These are phyloP conservation scores for Caenorhabditis latens DNA, from an alignment of 1,140 invertebrate genomes.

Conservation along the genomic window DNA sequence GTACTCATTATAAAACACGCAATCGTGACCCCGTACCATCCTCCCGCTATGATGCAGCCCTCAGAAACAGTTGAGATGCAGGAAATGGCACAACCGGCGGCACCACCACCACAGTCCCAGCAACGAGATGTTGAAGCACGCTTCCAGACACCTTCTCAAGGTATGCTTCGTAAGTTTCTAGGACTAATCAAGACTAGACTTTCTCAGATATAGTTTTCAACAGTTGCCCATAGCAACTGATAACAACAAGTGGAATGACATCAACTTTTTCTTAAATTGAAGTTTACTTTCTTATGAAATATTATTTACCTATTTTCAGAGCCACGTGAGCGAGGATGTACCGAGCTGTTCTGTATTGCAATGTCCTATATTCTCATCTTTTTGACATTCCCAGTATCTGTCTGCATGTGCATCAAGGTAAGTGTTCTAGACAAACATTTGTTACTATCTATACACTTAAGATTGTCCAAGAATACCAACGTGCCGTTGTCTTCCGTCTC, in stretches of 20 bases:
- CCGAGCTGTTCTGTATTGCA: conserved; percentile 82
- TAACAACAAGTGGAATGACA: background rate
- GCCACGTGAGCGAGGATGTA: conserved; percentile 8
- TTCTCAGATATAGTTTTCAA: too few species aligned
- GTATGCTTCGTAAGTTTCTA: background rate
- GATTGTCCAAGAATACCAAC: conserved; percentile 81
- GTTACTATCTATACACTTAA: conserved; percentile 55
- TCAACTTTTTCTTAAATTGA: background rate
- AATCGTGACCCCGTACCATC: conserved; percentile 10
- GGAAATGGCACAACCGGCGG: conserved; percentile 1
- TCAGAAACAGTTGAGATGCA: conserved; percentile 53
- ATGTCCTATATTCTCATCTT: conserved; percentile 89
- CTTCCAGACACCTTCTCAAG: background rate
- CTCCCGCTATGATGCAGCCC: conserved; percentile 1
- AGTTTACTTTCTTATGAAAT: background rate
- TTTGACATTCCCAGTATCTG: conserved; percentile 90
- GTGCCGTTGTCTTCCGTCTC: conserved; percentile 80
- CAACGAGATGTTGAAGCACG: background rate
- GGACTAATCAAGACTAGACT: too few species aligned
- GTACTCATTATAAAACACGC: conserved; percentile 1
- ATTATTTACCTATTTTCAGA: background rate
- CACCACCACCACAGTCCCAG: background rate
- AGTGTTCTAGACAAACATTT: background rate
- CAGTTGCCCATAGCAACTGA: background rate
- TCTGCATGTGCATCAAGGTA: conserved; percentile 94